Conservation (phyloP, 2,797 vertebrate genomes). For the Neosalanx taihuensis region DNA sequence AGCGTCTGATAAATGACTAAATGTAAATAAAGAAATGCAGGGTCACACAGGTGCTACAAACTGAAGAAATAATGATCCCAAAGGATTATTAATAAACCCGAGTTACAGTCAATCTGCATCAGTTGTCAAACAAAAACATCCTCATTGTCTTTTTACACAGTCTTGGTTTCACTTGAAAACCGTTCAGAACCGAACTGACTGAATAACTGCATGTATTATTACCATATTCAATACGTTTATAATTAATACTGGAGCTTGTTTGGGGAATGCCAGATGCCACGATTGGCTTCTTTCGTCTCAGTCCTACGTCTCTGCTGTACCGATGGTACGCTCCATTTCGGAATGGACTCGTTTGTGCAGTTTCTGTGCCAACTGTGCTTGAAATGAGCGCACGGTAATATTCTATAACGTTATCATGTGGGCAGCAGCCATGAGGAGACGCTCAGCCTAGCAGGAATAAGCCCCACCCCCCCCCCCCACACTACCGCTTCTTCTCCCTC, state of each 20-base stretch:
- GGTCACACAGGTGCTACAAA: conserved; percentile 10
- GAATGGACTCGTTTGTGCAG: conserved; percentile 30
- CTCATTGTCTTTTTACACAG: conserved; percentile 20
- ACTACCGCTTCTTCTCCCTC: too few relatives aligned
- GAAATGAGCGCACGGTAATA: too few relatives aligned
- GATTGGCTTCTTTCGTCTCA: conserved; percentile 40
- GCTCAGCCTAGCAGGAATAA: neutral
- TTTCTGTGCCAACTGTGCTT: too few relatives aligned
- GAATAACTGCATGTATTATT: conserved; percentile 53
- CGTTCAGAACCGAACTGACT: conserved; percentile 39
- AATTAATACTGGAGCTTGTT: conserved; percentile 54
- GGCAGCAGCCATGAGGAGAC: too few relatives aligned
- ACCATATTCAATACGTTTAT: conserved; percentile 38
- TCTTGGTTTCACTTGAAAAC: conserved; percentile 23
- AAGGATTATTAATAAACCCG: conserved; percentile 15
- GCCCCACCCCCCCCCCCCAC: neutral
- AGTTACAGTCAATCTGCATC: conserved; percentile 2
- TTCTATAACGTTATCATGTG: too few relatives aligned
- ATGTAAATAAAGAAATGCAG: conserved; percentile 1
- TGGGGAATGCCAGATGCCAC: conserved; percentile 43
- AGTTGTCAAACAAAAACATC: conserved; percentile 18
- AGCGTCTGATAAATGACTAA: too few relatives aligned
- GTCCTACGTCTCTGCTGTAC: conserved; percentile 15
- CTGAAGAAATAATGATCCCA: conserved; percentile 36
- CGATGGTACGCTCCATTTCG: conserved; percentile 26